Percentiles rank a stretch among this genome's conserved stretches.
Conservation (phyloP, 2,888 invertebrate species). For the Cephus nigrinus region DNA sequence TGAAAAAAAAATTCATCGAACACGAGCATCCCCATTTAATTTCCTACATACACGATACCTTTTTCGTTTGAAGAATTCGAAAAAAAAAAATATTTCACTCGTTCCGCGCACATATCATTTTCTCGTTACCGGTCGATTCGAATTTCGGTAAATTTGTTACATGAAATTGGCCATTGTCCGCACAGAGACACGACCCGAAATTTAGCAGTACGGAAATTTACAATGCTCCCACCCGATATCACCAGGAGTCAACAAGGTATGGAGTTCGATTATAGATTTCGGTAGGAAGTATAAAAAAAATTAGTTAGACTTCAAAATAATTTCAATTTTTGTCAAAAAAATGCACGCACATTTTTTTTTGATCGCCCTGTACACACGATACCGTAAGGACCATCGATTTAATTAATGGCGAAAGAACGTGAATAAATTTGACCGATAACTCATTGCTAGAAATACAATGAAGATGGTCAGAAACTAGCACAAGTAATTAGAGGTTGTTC, state of each 20-base stretch:
- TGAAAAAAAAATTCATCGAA: background rate
- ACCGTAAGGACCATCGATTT: background rate
- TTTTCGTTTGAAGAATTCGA: background rate
- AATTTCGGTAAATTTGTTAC: background rate
- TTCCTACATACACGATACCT: background rate
- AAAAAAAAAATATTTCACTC: background rate
- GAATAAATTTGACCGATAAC: background rate
- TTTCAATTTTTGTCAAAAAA: background rate
- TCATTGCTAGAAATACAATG: background rate
- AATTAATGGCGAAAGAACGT: background rate
- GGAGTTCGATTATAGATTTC: background rate
- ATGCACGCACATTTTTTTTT: background rate
- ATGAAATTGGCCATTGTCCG: background rate
- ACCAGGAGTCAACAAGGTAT: background rate
- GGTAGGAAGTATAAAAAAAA: background rate
- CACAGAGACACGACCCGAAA: background rate
- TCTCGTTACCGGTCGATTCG: background rate
- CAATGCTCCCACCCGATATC: background rate
- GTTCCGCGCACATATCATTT: background rate
- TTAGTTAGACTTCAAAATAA: background rate
- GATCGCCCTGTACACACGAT: background rate
- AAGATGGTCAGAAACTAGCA: background rate
- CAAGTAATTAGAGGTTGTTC: background rate
- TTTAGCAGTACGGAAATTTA: background rate
- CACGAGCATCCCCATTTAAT: background rate